These are phyloP conservation scores for Scarus forsteni DNA, from an alignment of 2,797 vertebrate species.

Conservation along the genomic window DNA sequence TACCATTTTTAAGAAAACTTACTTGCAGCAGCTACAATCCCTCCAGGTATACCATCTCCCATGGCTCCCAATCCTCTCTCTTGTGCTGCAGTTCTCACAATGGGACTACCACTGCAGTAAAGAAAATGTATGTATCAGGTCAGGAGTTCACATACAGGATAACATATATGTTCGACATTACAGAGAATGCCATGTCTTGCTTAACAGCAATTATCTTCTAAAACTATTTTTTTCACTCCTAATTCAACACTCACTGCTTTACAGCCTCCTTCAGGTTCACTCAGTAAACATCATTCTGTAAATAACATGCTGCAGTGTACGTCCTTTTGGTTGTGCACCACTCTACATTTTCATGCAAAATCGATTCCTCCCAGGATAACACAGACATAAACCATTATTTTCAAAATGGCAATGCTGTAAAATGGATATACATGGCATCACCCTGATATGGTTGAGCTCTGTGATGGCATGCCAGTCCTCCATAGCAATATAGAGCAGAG, in stretches of 20 bases:
- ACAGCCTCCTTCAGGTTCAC: background rate
- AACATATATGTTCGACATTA: background rate
- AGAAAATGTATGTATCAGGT: background rate
- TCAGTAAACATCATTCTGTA: background rate
- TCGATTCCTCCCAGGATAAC: slow-evolving; percentile 12
- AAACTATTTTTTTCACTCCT: background rate
- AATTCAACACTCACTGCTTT: background rate
- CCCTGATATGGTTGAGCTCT: slow-evolving; percentile 24
- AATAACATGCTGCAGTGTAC: background rate
- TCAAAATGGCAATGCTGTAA: slow-evolving; percentile 29
- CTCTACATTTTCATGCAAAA: background rate
- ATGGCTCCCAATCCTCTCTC: slow-evolving; percentile 54
- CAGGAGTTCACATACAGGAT: no score
- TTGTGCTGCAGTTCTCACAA: slow-evolving; percentile 13
- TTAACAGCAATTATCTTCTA: background rate
- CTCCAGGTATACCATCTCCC: slow-evolving; percentile 74
- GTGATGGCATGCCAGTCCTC: slow-evolving; percentile 44
- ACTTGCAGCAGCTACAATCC: slow-evolving; percentile 80
- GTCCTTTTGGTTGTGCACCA: background rate
- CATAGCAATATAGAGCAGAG: slow-evolving; percentile 49
- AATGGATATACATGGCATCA: slow-evolving; percentile 31
- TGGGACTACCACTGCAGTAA: slow-evolving; percentile 33
- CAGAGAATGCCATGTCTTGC: background rate
- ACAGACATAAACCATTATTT: slow-evolving; percentile 8
- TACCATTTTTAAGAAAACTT: slow-evolving; percentile 24